Percentiles rank a stretch among this genome's conserved stretches.
phyloP scores from a whole-genome alignment of 1,140 invertebrate species.

The Aphis craccivora region DNA sequence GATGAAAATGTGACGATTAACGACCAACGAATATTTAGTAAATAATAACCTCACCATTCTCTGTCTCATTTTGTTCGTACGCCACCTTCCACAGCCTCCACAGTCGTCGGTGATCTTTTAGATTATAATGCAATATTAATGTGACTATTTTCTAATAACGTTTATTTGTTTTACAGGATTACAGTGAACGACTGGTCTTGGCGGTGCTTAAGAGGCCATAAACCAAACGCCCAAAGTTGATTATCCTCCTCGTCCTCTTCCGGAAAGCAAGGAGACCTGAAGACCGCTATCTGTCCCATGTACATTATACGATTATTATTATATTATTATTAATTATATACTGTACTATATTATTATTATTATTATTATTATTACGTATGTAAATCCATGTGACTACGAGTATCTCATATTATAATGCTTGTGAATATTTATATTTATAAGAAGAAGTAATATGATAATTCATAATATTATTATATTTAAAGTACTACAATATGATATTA shows the following conservation, averaged over 20 bases:
- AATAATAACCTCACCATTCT: neutral
- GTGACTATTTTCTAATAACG: neutral
- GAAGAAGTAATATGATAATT: conserved; percentile 31
- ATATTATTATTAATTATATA: neutral
- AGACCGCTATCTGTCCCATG: conserved; percentile 25
- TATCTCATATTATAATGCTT: conserved; percentile 54
- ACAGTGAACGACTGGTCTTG: neutral
- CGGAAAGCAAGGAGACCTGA: neutral
- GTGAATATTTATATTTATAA: conserved; percentile 51
- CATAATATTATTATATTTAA: neutral
- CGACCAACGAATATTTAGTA: neutral
- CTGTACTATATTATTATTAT: conserved; percentile 36
- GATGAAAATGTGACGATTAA: neutral
- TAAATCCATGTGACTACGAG: conserved; percentile 39
- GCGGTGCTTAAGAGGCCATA: neutral
- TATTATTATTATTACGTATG: conserved; percentile 22
- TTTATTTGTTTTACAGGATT: neutral
- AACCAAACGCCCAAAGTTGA: neutral
- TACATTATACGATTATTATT: conserved; percentile 41
- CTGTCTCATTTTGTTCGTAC: neutral
- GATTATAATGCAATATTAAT: neutral
- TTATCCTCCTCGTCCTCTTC: neutral
- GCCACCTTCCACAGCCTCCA: neutral
- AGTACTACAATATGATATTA: neutral
- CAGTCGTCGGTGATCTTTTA: neutral